Evolutionary conservation across 2,888 invertebrate species (phyloP), one percentile per base, ranked within the genome.

Genomic region (Malacosoma neustria): DNA sequence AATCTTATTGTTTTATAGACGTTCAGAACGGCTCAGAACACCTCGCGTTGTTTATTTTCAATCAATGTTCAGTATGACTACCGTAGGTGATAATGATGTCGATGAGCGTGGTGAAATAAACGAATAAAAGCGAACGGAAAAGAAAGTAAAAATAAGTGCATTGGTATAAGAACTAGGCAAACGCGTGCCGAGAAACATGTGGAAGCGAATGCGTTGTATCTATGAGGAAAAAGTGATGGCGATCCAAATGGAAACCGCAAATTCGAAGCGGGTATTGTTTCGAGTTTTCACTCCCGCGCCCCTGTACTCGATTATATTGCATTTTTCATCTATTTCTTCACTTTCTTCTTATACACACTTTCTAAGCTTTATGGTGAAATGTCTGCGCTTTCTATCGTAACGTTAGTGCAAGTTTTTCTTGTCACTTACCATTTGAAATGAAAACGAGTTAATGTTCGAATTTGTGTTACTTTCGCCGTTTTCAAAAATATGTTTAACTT

Each of bases 141-240:
- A 76, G 85, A 85, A 84, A 85, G 85, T 84, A 85, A 85, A 82
- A 84, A 81, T 82, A 76, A 80, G 73, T 72, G 71, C 79, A 77
- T 67, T 61, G 72, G 68, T 74, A 77, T 68, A 73, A 75, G 75
- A 81, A 76, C 71, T 74, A 75, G 74, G 74, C 68, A 65, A 72
- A 70, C 77, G 63, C 67, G 72, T 66, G 65, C 58, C 49, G 67
- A 74, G 75, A 71, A 72, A 73, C 61, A 72, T 66, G 66, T 64
- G 60, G 59, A 62, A 72, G 68, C 61, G 65, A 70, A 61, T 62
- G 69, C 68, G 55, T 69, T 69, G 72, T 67, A 72, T 72, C 67
- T 72, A 61, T 57, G 71, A 62, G 62, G 76, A 72, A 82, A 81
- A 82, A 81, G 77, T 75, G 68, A 72, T 59, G 64, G 53, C 58